A percentile compares a stretch with the other conserved stretches of the same genome.
Conservation (phyloP, 2,113 vertebrate species). For the Pelecanoides urinatrix region DNA sequence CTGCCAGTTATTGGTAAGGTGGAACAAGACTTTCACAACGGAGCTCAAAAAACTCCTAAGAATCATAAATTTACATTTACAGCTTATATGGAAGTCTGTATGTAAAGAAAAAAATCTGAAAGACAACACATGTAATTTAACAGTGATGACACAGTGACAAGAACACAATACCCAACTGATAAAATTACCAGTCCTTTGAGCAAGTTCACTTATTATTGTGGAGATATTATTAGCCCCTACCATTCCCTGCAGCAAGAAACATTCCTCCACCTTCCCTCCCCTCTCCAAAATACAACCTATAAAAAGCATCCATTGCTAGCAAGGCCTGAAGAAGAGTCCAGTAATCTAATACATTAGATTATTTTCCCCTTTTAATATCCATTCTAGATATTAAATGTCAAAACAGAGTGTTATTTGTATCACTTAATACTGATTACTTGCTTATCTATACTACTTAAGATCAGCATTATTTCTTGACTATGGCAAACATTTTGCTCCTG, state of each 20-base stretch:
- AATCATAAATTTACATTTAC: not conserved
- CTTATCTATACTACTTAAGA: not conserved
- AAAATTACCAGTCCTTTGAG: not conserved
- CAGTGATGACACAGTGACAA: not conserved
- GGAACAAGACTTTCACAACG: not conserved
- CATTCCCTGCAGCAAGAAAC: constrained; percentile 1
- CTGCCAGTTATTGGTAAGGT: not conserved
- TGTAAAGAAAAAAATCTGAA: not conserved
- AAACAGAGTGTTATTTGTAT: not conserved
- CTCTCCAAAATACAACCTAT: not conserved
- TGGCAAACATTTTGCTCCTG: not conserved
- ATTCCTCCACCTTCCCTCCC: not conserved
- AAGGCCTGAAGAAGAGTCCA: not conserved
- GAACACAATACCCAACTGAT: not conserved
- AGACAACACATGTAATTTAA: not conserved
- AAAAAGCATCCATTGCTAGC: not conserved
- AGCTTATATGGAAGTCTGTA: not conserved
- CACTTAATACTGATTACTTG: not conserved
- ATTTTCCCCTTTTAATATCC: not conserved
- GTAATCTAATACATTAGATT: not conserved
- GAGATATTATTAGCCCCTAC: not conserved
- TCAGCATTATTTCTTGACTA: not conserved
- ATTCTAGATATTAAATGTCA: constrained; percentile 7
- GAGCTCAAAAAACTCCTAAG: not conserved
- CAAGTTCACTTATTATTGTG: not conserved